Evolutionary conservation across 2,888 invertebrate genomes (phyloP).

Genomic region (Standfussiana lucernea): DNA sequence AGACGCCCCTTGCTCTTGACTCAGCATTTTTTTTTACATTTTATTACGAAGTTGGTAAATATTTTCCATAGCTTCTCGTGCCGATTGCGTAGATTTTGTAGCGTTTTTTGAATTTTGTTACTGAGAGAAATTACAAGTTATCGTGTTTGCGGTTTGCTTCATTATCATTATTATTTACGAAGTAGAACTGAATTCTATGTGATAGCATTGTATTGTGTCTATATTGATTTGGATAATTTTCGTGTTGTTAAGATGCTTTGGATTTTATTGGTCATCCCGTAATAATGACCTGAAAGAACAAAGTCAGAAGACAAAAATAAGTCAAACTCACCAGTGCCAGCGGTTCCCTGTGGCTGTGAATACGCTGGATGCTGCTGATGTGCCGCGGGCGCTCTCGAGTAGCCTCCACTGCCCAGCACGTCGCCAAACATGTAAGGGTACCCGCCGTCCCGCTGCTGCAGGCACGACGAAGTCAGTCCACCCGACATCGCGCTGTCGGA

Average conservation of each 20-base stretch:
- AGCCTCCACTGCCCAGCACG: conserved; percentile 94
- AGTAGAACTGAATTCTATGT: not conserved
- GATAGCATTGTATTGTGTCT: not conserved
- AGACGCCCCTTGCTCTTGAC: conserved; percentile 89
- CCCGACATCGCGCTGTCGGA: conserved; percentile 96
- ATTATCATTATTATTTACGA: not conserved
- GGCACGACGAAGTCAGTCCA: conserved; percentile 95
- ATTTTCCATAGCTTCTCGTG: conserved; percentile 84
- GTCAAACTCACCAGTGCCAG: conserved; percentile 90
- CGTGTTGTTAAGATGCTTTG: not conserved
- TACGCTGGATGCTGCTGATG: conserved; percentile 93
- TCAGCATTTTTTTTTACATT: conserved; percentile 87
- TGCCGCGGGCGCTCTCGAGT: conserved; percentile 93
- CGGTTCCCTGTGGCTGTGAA: conserved; percentile 91
- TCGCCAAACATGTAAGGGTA: conserved; percentile 98
- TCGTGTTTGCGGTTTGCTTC: conserved; percentile 6
- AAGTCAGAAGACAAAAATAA: not conserved
- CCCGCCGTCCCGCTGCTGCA: conserved; percentile 95
- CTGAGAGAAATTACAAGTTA: conserved; percentile 39
- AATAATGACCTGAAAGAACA: not conserved
- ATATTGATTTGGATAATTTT: not conserved
- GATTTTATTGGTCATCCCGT: not conserved
- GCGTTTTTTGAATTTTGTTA: conserved; percentile 63
- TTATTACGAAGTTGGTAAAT: conserved; percentile 89
- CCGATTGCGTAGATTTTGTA: conserved; percentile 82